Base-by-base conservation (phyloP, 2,113 vertebrate species). In the human (Homo sapiens) region DNA sequence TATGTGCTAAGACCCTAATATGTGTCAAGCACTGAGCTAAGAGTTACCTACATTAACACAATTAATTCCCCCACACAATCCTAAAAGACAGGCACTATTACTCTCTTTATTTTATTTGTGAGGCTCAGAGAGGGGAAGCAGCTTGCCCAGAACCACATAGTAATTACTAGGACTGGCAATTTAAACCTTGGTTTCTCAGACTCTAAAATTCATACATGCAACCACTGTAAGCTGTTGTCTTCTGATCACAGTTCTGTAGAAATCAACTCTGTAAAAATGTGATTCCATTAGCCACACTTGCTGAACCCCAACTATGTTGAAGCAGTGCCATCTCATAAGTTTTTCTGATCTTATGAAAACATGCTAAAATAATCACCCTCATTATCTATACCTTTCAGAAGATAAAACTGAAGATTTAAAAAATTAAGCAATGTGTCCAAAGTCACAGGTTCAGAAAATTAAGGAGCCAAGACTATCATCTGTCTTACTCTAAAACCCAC, bases 271-370 rank as follows among this genome's bases (percentile, higher is more conserved):
- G 66, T 30, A 78, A 38, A 89, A 59, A 59, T 48, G 38, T 17
- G 59, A 45, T 57, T 81, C 27, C 10, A 7, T 23, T 55, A 64
- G 50, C 16, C 38, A 30, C 14, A 70, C 11, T 25, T 68, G 83
- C 13, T 59, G 18, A 78, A 59, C 12, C 20, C 52, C 32, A 89
- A 18, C 11, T 72, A 20, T 23, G 40, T 12, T 52, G 52, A 95
- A 14, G 13, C 9, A 40, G 32, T 76, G 30, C 50, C 45, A 35
- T 55, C 38, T 25, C 25, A 5, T 25, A 10, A 7, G 16, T 50
- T 93, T 85, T 89, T 81, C 50, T 92, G 72, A 76, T 78, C 32
- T 92, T 81, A 82, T 20, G 25, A 93, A 96, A 94, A 68, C 5
- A 18, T 55, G 8, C 52, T 86, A 43, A 92, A 73, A 82, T 66